Evolutionary conservation across 2,888 invertebrate genomes (phyloP).

Genomic region (Glaucopsyche alexis): DNA sequence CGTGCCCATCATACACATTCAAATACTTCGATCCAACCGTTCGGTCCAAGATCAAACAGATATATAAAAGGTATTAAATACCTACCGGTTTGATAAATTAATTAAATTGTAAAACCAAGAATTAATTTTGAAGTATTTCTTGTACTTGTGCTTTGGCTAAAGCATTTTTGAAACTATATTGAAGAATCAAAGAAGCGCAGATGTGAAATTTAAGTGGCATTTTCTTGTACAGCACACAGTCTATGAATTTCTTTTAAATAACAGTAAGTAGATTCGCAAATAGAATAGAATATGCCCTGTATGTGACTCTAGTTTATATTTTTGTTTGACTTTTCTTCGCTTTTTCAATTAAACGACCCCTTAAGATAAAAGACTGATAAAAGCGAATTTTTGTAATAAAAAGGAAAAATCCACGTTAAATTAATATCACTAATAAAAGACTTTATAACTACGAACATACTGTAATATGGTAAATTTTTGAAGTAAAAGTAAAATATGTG

Average conservation of each 20-base stretch:
- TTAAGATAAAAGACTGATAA: slow-evolving; percentile 68
- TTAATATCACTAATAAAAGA: slow-evolving; percentile 44
- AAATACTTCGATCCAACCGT: neutral
- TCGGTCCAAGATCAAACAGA: too few relatives aligned
- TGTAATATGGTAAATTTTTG: slow-evolving; percentile 33
- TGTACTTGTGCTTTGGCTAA: neutral
- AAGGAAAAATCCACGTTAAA: slow-evolving; percentile 48
- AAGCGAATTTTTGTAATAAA: slow-evolving; percentile 65
- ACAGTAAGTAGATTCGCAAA: neutral
- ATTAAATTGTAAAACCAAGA: neutral
- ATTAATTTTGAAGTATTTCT: neutral
- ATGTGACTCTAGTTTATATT: slow-evolving; percentile 6
- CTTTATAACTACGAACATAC: slow-evolving; percentile 45
- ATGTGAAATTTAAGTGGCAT: slow-evolving; percentile 19
- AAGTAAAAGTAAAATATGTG: slow-evolving; percentile 26
- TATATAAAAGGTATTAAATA: too few relatives aligned
- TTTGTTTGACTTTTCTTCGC: slow-evolving; percentile 33
- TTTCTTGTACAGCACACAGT: slow-evolving; percentile 18
- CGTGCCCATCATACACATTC: neutral
- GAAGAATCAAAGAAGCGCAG: neutral
- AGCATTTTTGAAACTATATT: slow-evolving; percentile 24
- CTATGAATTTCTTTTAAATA: slow-evolving; percentile 5
- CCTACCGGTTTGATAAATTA: neutral
- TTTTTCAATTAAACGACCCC: slow-evolving; percentile 43
- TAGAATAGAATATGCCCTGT: neutral